These are phyloP conservation scores for Odontamblyopus lacepedii DNA, from an alignment of 2,797 vertebrate species.

Conservation along the genomic window DNA sequence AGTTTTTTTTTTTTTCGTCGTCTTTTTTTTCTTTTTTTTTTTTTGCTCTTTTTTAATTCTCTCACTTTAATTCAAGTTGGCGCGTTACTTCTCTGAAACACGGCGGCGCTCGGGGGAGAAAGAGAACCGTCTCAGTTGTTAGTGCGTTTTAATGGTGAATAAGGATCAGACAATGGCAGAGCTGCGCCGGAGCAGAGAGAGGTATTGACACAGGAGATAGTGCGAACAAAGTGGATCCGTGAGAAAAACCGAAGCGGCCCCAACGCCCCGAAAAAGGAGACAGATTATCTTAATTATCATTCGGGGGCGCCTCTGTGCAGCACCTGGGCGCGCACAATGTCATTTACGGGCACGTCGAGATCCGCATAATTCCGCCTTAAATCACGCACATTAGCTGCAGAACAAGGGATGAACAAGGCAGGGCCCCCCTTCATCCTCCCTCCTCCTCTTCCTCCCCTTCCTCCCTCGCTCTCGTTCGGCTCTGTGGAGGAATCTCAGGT, in stretches of 20 bases:
- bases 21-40: conserved; percentile 30
- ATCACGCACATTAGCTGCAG: conserved; percentile 80
- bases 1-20: conserved; percentile 55
- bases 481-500: conserved; percentile 3
- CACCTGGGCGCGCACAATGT: conserved; percentile 87
- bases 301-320: conserved; percentile 81
- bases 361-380: conserved; percentile 82
- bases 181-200: conserved; percentile 69
- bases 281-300: conserved; percentile 88
- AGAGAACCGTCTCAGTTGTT: conserved; percentile 80
- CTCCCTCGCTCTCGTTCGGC: neutral
- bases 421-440: conserved; percentile 57
- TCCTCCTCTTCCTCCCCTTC: conserved; percentile 50
- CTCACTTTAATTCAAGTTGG: conserved; percentile 81
- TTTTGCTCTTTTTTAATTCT: conserved; percentile 48
- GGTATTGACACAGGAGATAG: conserved; percentile 83
- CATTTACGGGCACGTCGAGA: conserved; percentile 82
- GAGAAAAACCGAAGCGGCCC: conserved; percentile 73
- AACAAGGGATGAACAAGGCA: conserved; percentile 80
- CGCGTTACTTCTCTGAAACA: conserved; percentile 76
- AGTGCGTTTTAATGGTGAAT: conserved; percentile 77
- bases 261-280: conserved; percentile 63
- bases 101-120: conserved; percentile 72
- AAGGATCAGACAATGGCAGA: conserved; percentile 80
- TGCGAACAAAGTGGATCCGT: conserved; percentile 82